Evolutionary conservation across 1,140 invertebrate genomes (phyloP).

Genomic region (Calliphora vicina): DNA sequence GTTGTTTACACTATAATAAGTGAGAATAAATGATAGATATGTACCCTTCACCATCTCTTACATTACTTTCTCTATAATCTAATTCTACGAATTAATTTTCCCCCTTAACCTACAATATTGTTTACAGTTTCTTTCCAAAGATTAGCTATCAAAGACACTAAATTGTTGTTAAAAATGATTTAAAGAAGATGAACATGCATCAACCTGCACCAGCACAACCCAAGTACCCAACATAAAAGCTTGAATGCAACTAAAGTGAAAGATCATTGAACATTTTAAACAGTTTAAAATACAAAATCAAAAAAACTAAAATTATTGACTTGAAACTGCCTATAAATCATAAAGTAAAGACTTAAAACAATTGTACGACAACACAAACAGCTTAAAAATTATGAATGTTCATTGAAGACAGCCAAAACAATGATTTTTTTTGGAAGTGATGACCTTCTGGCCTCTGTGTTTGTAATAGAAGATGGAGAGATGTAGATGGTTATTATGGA

Average conservation of each 20-base stretch:
- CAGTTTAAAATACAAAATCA: too few species aligned
- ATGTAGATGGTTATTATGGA: neutral
- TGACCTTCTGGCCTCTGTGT: neutral
- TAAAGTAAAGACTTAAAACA: neutral
- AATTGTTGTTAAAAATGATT: neutral
- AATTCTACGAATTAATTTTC: too few species aligned
- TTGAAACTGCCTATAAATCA: neutral
- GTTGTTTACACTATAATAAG: too few species aligned
- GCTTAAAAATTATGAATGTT: neutral
- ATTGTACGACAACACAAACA: neutral
- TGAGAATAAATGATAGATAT: too few species aligned
- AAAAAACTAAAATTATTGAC: neutral
- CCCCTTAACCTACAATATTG: too few species aligned
- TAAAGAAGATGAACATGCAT: neutral
- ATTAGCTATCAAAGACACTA: neutral
- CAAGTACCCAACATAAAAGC: too few species aligned
- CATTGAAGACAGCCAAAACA: neutral
- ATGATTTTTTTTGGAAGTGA: constrained; percentile 7
- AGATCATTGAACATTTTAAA: too few species aligned
- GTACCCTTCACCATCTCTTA: too few species aligned
- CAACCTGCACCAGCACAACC: too few species aligned
- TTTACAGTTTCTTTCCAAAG: neutral
- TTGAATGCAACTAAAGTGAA: too few species aligned
- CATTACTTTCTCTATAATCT: too few species aligned
- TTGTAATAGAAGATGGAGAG: neutral